Conservation (phyloP, 2,797 vertebrate genomes). For the Pseudochaenichthys georgianus region DNA sequence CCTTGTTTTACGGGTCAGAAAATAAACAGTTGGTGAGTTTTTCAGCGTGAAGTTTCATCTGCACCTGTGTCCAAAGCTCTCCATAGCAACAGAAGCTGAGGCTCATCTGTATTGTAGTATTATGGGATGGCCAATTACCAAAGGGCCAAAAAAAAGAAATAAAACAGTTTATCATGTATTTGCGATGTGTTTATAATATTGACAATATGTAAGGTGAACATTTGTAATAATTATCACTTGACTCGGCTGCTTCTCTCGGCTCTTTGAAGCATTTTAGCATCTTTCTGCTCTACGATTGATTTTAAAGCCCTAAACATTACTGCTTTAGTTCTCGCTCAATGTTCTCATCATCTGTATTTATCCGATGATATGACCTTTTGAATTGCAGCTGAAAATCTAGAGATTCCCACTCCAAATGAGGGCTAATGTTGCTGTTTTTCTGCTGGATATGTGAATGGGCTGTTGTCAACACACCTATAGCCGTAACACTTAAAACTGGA, state of each 20-base stretch:
- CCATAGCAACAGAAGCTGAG: not conserved
- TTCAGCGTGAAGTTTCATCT: not conserved
- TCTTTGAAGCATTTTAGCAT: not conserved
- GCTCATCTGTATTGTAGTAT: not conserved
- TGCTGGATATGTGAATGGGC: not conserved
- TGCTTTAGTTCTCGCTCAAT: too few species aligned
- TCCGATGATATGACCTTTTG: not conserved
- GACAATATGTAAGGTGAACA: not conserved
- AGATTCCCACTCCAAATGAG: not conserved
- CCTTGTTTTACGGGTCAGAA: not conserved
- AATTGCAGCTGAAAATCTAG: not conserved
- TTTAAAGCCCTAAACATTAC: not conserved
- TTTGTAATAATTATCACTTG: not conserved
- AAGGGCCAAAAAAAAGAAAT: not conserved
- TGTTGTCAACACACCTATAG: not conserved
- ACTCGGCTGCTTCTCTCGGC: not conserved
- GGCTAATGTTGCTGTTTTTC: not conserved
- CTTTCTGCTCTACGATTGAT: not conserved
- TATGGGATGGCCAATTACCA: not conserved
- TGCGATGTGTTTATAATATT: too few species aligned
- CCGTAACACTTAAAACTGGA: not conserved
- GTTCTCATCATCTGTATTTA: too few species aligned
- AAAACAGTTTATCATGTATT: too few species aligned
- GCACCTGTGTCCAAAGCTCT: not conserved
- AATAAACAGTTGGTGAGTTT: not conserved